Conservation (phyloP, 2,113 vertebrate genomes). For the Proterorhinus semilunaris region DNA sequence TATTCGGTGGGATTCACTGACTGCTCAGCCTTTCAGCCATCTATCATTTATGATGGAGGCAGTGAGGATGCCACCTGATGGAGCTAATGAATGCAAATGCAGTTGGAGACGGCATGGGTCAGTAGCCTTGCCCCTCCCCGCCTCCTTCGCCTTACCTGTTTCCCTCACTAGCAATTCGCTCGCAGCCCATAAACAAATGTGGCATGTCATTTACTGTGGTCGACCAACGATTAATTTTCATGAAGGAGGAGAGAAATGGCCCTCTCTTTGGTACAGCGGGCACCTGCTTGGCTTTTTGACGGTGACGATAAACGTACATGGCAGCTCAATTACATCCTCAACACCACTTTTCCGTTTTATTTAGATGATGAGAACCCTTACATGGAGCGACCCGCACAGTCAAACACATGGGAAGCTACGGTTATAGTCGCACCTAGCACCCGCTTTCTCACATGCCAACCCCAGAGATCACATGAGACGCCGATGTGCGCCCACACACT, state of each 20-base stretch:
- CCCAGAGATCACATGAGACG: constrained; percentile 19
- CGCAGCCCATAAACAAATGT: constrained; percentile 69
- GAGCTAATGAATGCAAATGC: constrained; percentile 72
- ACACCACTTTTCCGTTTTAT: constrained; percentile 62
- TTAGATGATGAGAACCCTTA: constrained; percentile 49
- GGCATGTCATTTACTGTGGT: constrained; percentile 71
- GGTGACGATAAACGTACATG: constrained; percentile 75
- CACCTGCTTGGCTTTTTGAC: constrained; percentile 70
- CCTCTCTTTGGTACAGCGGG: constrained; percentile 55
- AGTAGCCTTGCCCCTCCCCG: constrained; percentile 45
- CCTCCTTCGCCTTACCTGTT: constrained; percentile 54
- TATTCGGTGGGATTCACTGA: constrained; percentile 56
- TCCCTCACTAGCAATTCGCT: constrained; percentile 66
- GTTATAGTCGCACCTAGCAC: constrained; percentile 29
- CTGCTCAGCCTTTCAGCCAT: constrained; percentile 60
- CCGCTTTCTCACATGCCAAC: constrained; percentile 11
- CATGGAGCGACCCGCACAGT: constrained; percentile 30
- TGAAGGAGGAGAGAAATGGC: constrained; percentile 69
- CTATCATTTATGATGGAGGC: constrained; percentile 70
- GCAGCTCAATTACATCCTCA: constrained; percentile 75
- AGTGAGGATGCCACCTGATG: constrained; percentile 65
- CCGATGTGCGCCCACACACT: constrained; percentile 5
- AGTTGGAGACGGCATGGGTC: constrained; percentile 61
- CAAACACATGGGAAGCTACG: constrained; percentile 44
- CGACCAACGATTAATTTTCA: constrained; percentile 70